Conservation (phyloP, 2,797 vertebrate species). For the Acanthurus tractus region DNA sequence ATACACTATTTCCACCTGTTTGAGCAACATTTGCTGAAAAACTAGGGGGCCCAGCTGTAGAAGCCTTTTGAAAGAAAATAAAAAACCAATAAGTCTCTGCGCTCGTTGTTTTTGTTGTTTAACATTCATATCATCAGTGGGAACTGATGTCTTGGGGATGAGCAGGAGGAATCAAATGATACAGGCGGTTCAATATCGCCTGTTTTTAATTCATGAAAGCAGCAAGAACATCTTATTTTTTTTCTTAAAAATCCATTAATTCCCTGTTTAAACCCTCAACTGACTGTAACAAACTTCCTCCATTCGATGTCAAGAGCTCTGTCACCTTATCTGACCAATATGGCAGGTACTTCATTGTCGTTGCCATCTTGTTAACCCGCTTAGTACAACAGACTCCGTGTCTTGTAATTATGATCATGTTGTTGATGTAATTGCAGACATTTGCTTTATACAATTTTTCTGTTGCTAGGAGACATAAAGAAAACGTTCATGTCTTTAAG, state of each 20-base stretch:
- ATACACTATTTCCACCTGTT: too few species aligned
- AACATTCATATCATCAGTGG: neutral
- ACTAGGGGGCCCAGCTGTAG: too few species aligned
- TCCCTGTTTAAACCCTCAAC: constrained; percentile 21
- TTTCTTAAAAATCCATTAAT: neutral
- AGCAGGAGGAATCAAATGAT: neutral
- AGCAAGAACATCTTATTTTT: neutral
- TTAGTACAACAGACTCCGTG: neutral
- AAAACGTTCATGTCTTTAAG: neutral
- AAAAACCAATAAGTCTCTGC: too few species aligned
- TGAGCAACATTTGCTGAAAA: too few species aligned
- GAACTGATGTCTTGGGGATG: neutral
- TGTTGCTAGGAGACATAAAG: neutral
- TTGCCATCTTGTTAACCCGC: neutral
- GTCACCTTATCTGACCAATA: constrained; percentile 3
- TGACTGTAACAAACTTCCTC: constrained; percentile 10
- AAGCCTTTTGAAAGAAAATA: neutral
- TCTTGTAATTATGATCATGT: neutral
- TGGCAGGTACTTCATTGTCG: neutral
- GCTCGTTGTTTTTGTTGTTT: neutral
- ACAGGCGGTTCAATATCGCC: neutral
- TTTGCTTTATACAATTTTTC: neutral
- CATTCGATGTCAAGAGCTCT: constrained; percentile 13
- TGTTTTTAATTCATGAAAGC: constrained; percentile 28
- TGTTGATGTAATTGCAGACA: neutral